Conservation (phyloP, 2,888 invertebrate species). For the Cabera pusaria region DNA sequence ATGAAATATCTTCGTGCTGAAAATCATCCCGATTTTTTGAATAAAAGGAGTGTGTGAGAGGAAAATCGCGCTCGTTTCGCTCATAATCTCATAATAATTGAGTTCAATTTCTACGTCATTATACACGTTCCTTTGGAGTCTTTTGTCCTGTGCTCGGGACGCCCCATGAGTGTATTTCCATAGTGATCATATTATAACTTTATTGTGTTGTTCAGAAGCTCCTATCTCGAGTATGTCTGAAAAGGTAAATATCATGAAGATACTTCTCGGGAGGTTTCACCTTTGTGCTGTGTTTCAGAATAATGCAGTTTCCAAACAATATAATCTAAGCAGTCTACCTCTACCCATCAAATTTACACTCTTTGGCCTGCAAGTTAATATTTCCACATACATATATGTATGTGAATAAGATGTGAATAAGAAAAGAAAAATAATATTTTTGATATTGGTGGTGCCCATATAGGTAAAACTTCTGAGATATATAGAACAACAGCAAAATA, state of each 20-base stretch:
- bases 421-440: too few relatives aligned
- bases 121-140: conserved; percentile 39
- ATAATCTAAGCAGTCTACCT: too few relatives aligned
- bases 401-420: too few relatives aligned
- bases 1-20: too few relatives aligned
- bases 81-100: conserved; percentile 36
- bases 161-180: conserved; percentile 32
- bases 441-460: too few relatives aligned
- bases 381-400: too few relatives aligned
- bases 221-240: conserved; percentile 13
- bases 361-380: too few relatives aligned
- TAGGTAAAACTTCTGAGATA: too few relatives aligned
- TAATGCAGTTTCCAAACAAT: too few relatives aligned
- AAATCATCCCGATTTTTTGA: neutral
- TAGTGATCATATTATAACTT: conserved; percentile 40
- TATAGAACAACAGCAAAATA: too few relatives aligned
- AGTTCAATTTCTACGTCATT: conserved; percentile 52
- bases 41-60: conserved; percentile 38
- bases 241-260: conserved; percentile 17
- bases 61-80: conserved; percentile 43
- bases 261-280: conserved; percentile 8
- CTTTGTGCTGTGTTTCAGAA: conserved; percentile 1
- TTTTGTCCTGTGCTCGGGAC: conserved; percentile 27
- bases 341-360: too few relatives aligned
- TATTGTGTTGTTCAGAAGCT: conserved; percentile 22